These are phyloP conservation scores for Nettapus auritus DNA, from an alignment of 2,113 vertebrate species.

Conservation along the genomic window DNA sequence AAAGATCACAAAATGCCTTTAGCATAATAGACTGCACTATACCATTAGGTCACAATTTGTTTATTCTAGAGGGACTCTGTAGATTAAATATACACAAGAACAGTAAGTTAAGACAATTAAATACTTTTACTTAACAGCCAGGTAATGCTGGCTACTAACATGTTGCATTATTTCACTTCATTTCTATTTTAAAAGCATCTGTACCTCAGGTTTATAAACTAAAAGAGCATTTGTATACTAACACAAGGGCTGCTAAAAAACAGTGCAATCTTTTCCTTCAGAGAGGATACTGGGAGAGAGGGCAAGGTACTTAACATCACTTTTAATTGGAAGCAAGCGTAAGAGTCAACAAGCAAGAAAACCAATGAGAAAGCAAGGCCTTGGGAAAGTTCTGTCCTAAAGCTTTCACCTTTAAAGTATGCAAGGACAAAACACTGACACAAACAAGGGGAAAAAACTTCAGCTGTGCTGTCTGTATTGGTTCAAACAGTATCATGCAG, in stretches of 20 bases:
- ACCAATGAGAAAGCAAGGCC: neutral
- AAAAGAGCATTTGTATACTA: neutral
- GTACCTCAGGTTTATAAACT: neutral
- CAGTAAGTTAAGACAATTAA: neutral
- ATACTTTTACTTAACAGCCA: neutral
- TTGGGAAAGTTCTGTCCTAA: neutral
- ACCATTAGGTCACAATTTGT: neutral
- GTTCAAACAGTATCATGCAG: neutral
- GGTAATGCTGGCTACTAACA: neutral
- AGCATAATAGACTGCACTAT: neutral
- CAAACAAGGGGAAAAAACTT: neutral
- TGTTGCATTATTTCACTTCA: neutral
- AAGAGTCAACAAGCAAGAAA: neutral
- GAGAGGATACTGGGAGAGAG: neutral
- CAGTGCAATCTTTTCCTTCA: neutral
- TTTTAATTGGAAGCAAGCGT: neutral
- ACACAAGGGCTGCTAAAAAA: neutral
- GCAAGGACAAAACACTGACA: neutral
- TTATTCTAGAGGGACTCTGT: neutral
- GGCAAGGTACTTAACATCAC: accelerated
- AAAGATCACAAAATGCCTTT: neutral
- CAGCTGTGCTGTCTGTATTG: neutral
- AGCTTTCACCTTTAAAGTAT: neutral
- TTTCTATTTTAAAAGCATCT: neutral
- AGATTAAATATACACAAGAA: neutral